These are phyloP conservation scores for Glossosoma conforme DNA, from an alignment of 1,140 invertebrate genomes.

Conservation along the genomic window DNA sequence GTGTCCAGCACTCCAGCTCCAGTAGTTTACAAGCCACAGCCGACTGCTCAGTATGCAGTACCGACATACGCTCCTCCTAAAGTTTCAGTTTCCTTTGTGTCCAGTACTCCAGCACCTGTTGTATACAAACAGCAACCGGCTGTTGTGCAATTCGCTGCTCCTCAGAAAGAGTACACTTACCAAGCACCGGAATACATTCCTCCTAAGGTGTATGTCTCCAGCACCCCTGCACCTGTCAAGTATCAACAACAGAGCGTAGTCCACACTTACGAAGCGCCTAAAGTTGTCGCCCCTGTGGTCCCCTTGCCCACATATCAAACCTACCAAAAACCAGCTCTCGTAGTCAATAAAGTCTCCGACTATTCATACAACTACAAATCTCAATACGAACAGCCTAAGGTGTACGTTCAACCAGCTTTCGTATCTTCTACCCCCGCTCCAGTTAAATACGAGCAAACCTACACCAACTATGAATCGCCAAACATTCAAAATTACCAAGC, in stretches of 20 bases:
- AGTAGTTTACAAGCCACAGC: slow-evolving; percentile 17
- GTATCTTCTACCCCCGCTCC: slow-evolving; percentile 24
- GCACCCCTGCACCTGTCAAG: slow-evolving; percentile 18
- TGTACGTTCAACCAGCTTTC: slow-evolving; percentile 19
- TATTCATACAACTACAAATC: slow-evolving; percentile 15
- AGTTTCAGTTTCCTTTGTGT: slow-evolving; percentile 1
- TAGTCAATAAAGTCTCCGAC: too few species aligned
- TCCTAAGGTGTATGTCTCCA: slow-evolving; percentile 17
- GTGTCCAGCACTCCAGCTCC: slow-evolving; percentile 17
- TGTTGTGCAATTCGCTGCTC: slow-evolving; percentile 10
- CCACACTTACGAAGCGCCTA: slow-evolving; percentile 17
- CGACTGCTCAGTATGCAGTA: slow-evolving; percentile 13
- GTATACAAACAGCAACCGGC: slow-evolving; percentile 5
- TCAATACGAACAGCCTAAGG: slow-evolving; percentile 8
- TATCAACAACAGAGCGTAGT: slow-evolving; percentile 15
- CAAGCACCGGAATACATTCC: slow-evolving; percentile 11
- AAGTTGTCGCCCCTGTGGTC: slow-evolving; percentile 2
- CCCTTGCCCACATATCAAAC: too few species aligned
- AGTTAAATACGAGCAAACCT: slow-evolving; percentile 14
- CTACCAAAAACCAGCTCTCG: slow-evolving; percentile 8
- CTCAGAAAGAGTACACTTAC: slow-evolving; percentile 10
- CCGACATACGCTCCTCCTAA: slow-evolving; percentile 17
- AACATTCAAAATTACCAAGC: slow-evolving; percentile 17
- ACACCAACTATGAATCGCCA: slow-evolving; percentile 22
- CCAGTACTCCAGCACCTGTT: too few species aligned